These are phyloP conservation scores for Clitarchus hookeri DNA, from an alignment of 2,888 invertebrate species.

Conservation along the genomic window DNA sequence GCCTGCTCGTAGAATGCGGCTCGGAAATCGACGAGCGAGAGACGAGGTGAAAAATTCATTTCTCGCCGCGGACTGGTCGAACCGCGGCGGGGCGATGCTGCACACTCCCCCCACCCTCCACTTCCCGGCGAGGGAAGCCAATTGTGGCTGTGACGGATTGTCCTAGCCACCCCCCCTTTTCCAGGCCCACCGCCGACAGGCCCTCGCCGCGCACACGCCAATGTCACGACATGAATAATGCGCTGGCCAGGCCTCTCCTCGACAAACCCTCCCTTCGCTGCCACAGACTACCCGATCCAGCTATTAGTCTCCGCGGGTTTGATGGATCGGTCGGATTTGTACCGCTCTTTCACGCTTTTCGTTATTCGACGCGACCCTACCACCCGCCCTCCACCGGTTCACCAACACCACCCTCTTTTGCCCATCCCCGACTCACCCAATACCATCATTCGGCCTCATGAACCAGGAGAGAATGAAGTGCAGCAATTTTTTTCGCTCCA, in stretches of 20 bases:
- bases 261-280: neutral
- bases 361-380: neutral
- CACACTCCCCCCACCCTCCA: neutral
- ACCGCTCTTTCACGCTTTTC: neutral
- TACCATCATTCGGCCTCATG: neutral
- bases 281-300: neutral
- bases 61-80: neutral
- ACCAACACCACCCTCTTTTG: neutral
- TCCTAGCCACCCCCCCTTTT: neutral
- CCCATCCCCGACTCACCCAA: neutral
- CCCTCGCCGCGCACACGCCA: neutral
- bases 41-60: neutral
- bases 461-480: neutral
- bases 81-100: neutral
- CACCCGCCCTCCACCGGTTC: neutral
- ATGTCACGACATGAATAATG: neutral
- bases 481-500: neutral
- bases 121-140: neutral
- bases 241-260: neutral
- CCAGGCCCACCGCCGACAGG: no score
- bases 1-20: neutral
- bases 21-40: neutral
- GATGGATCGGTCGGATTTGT: neutral
- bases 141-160: neutral
- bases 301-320: neutral